Evolutionary conservation across 23 tunicate genomes (phyloP).

Genomic region (Ascidia mentula): DNA sequence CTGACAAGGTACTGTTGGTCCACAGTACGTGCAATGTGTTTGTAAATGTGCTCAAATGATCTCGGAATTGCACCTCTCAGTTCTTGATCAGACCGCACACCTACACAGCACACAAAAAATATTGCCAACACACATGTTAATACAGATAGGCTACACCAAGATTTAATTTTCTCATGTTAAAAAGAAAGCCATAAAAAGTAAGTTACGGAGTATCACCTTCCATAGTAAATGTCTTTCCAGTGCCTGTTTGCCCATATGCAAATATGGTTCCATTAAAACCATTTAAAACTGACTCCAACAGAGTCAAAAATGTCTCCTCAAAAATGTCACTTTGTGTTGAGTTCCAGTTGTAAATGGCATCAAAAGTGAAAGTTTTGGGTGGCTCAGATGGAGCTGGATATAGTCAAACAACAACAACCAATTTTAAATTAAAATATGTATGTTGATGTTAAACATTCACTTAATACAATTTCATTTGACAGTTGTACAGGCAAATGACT

Average conservation of each 20-base stretch:
- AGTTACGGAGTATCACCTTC: too few species aligned
- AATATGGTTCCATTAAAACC: slow-evolving; percentile 98
- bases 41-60: slow-evolving; percentile 94
- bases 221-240: slow-evolving; percentile 98
- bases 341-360: slow-evolving; percentile 93
- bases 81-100: slow-evolving; percentile 76
- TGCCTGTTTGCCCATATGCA: slow-evolving; percentile 99
- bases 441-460: too few species aligned
- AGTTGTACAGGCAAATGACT: too few species aligned
- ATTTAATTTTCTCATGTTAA: not conserved
- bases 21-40: slow-evolving; percentile 92
- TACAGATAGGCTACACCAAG: not conserved
- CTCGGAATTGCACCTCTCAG: slow-evolving; percentile 95
- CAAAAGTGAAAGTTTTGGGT: slow-evolving; percentile 86
- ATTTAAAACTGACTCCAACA: slow-evolving; percentile 76
- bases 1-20: slow-evolving; percentile 93
- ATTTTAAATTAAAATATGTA: too few species aligned
- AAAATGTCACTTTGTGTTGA: slow-evolving; percentile 92
- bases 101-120: slow-evolving; percentile 19
- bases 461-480: too few species aligned
- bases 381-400: slow-evolving; percentile 58
- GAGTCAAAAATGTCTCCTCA: slow-evolving; percentile 91
- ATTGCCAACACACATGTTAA: not conserved
- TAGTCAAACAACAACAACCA: too few species aligned
- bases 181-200: too few species aligned